phyloP scores from a whole-genome alignment of 2,113 vertebrate genomes.

The Oplegnathus fasciatus region DNA sequence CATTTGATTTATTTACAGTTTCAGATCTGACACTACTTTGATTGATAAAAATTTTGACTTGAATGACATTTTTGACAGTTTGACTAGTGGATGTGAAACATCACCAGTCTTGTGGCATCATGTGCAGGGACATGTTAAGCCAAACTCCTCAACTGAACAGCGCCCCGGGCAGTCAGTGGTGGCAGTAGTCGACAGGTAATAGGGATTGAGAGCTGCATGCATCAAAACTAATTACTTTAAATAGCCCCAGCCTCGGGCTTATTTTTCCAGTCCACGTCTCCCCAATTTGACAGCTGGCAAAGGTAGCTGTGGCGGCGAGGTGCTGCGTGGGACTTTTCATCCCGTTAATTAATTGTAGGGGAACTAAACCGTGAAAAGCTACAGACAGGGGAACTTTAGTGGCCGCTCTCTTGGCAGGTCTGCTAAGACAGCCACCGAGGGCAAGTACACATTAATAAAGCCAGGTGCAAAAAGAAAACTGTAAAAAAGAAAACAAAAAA shows the following conservation, averaged over 20 bases:
- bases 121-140: background rate
- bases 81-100: background rate
- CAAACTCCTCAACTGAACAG: background rate
- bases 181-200: conserved; percentile 67
- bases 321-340: conserved; percentile 63
- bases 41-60: no score
- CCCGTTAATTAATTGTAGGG: conserved; percentile 67
- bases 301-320: conserved; percentile 53
- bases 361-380: conserved; percentile 61
- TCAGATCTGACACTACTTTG: no score
- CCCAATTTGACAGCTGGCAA: conserved; percentile 71
- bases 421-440: conserved; percentile 26
- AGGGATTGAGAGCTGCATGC: conserved; percentile 67
- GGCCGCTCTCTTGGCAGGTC: conserved; percentile 39
- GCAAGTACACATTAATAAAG: conserved; percentile 32
- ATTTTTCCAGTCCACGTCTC: conserved; percentile 58
- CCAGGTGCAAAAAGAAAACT: conserved; percentile 31
- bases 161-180: conserved; percentile 36
- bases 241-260: conserved; percentile 50
- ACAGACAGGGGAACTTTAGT: conserved; percentile 46
- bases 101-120: background rate
- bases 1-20: no score
- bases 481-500: background rate
- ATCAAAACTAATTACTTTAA: conserved; percentile 77
- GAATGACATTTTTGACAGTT: no score